phyloP scores from a whole-genome alignment of 1,140 invertebrate genomes.

The Pogonognathellus flavescens region DNA sequence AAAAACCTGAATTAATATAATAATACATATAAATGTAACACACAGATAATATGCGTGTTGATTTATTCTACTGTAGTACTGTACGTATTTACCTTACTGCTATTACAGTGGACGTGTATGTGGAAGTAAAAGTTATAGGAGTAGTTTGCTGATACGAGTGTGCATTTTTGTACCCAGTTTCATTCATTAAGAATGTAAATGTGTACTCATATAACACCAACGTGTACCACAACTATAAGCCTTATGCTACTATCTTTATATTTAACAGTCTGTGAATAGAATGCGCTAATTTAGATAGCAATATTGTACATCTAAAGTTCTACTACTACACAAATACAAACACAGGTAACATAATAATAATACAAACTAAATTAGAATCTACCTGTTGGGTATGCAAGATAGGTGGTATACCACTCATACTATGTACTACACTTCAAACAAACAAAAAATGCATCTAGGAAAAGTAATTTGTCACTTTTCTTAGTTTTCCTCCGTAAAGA shows the following conservation, averaged over 20 bases:
- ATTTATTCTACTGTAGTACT: background rate
- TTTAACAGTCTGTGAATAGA: background rate
- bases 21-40: no score
- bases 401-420: no score
- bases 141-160: background rate
- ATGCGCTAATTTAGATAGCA: background rate
- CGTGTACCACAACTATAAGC: no score
- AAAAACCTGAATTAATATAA: no score
- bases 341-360: background rate
- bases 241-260: background rate
- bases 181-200: no score
- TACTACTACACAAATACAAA: background rate
- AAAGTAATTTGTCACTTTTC: constrained; percentile 46
- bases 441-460: background rate
- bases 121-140: background rate
- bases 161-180: constrained; percentile 35
- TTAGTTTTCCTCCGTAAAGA: background rate
- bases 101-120: no score
- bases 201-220: background rate
- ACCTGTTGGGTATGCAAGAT: no score
- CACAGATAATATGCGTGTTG: no score
- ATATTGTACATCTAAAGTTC: background rate
- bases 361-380: no score
- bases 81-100: no score
- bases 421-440: no score